These are phyloP conservation scores for Rhyacophila evoluta DNA, from an alignment of 2,888 invertebrate species.

Conservation along the genomic window DNA sequence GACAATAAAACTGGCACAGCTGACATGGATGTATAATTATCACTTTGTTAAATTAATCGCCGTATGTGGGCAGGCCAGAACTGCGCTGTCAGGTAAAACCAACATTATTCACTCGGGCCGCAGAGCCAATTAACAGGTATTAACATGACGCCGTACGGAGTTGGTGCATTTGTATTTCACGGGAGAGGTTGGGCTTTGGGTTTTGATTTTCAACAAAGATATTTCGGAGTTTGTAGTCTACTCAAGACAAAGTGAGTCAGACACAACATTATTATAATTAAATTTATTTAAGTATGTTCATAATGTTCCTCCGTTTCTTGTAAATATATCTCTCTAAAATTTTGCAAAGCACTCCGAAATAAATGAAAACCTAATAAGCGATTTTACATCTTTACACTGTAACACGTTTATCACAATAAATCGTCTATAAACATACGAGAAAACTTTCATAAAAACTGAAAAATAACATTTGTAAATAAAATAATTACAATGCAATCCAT, in stretches of 20 bases:
- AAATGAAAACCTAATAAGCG: no score
- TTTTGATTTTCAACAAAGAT: slow-evolving; percentile 10
- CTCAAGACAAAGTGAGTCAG: not conserved
- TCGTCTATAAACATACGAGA: no score
- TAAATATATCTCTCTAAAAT: no score
- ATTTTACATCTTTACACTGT: no score
- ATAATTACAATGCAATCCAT: no score
- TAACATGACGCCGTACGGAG: slow-evolving; percentile 29
- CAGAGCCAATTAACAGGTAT: slow-evolving; percentile 42
- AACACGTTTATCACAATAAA: no score
- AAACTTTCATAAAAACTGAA: no score
- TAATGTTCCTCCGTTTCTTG: no score
- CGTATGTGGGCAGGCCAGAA: slow-evolving; percentile 3
- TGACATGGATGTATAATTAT: slow-evolving; percentile 34
- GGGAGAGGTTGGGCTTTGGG: not conserved
- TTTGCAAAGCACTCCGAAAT: no score
- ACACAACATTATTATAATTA: not conserved
- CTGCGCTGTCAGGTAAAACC: slow-evolving; percentile 37
- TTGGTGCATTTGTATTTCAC: slow-evolving; percentile 16
- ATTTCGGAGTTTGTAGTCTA: not conserved
- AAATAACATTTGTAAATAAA: no score
- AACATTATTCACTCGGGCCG: slow-evolving; percentile 35
- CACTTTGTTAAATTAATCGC: slow-evolving; percentile 40
- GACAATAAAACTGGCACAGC: slow-evolving; percentile 27
- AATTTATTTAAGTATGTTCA: not conserved